Evolutionary conservation across 1,140 invertebrate genomes (phyloP).

Genomic region (Asobara japonica): DNA sequence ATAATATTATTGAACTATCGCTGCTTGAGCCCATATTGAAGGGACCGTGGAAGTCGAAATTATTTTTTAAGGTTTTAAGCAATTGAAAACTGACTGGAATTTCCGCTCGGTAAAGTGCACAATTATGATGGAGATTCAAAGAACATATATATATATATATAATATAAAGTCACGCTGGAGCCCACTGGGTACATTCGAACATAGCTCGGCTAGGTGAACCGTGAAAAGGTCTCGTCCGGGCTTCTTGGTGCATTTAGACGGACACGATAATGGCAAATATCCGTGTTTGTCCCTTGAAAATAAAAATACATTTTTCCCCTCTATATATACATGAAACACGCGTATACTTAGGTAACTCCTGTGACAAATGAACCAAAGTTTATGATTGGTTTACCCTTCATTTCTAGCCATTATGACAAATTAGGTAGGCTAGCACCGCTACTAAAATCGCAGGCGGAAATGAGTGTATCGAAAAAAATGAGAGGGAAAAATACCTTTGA

Average conservation of each 20-base stretch:
- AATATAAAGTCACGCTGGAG: conserved; percentile 18
- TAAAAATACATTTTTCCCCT: neutral
- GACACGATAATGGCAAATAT: conserved; percentile 64
- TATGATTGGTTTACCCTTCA: neutral
- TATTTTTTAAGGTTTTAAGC: neutral
- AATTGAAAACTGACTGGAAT: neutral
- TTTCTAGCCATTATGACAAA: neutral
- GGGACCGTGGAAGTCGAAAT: too few species aligned
- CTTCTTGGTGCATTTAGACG: conserved; percentile 55
- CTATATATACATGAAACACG: neutral
- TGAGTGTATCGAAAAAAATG: neutral
- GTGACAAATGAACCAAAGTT: neutral
- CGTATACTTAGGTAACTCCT: neutral
- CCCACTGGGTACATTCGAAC: conserved; percentile 23
- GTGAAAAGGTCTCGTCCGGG: conserved; percentile 65
- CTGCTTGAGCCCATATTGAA: too few species aligned
- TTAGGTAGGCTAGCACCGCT: neutral
- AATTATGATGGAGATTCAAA: neutral
- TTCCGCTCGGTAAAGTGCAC: neutral
- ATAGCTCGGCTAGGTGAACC: conserved; percentile 54
- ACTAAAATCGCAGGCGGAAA: neutral
- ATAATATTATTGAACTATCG: too few species aligned
- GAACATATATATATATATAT: neutral
- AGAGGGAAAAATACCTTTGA: neutral
- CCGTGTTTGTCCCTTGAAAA: conserved; percentile 54